These are phyloP conservation scores for Lithophane socia DNA, from an alignment of 2,888 invertebrate species.

Conservation along the genomic window DNA sequence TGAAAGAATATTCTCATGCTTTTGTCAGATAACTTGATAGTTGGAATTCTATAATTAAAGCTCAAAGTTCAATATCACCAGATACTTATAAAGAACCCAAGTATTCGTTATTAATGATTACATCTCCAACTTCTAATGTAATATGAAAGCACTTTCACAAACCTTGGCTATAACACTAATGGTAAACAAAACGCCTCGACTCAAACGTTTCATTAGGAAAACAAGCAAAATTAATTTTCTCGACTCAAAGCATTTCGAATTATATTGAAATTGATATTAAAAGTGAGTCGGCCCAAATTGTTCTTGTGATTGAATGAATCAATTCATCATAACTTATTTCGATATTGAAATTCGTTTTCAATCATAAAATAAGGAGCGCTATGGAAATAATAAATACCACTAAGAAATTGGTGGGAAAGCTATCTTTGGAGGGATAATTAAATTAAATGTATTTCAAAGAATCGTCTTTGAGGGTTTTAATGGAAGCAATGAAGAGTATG, in stretches of 20 bases:
- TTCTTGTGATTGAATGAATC: conserved; percentile 61
- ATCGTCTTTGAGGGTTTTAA: conserved; percentile 57
- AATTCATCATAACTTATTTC: conserved; percentile 63
- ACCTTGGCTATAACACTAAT: conserved; percentile 33
- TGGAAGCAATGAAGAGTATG: conserved; percentile 13
- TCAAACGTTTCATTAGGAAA: conserved; percentile 56
- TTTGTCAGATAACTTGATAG: conserved; percentile 11
- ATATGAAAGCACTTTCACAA: conserved; percentile 29
- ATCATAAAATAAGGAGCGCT: conserved; percentile 43
- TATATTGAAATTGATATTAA: conserved; percentile 62
- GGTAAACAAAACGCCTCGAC: conserved; percentile 46
- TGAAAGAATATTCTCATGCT: conserved; percentile 20
- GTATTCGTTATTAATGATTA: background rate
- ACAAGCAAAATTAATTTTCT: conserved; percentile 64
- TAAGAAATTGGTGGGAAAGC: conserved; percentile 46
- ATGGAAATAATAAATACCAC: conserved; percentile 50
- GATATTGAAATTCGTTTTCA: conserved; percentile 60
- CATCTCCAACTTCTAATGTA: conserved; percentile 11
- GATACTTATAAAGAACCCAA: conserved; percentile 1
- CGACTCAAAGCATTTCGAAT: conserved; percentile 51
- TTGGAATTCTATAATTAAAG: conserved; percentile 21
- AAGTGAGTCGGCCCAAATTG: conserved; percentile 55
- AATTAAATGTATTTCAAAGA: conserved; percentile 61
- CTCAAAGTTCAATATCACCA: conserved; percentile 20
- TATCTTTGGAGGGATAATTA: conserved; percentile 56